Evolutionary conservation across 2,888 invertebrate species (phyloP).

Genomic region (Plagodis dolabraria): DNA sequence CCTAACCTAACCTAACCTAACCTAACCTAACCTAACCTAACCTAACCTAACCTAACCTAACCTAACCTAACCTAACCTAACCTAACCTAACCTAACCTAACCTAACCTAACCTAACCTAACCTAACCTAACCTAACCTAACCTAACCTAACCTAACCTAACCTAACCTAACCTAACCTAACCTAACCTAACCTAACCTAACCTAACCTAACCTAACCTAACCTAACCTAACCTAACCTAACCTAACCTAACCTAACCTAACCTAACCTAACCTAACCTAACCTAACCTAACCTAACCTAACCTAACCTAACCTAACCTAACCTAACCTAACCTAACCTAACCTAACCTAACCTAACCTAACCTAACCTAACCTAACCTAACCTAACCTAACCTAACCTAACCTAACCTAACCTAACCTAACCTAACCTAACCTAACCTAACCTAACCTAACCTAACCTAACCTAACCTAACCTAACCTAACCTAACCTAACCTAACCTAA

Average conservation of each 20-base stretch:
- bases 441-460: too few species aligned
- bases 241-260: neutral
- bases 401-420: too few species aligned
- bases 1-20: neutral
- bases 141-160: too few species aligned
- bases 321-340: neutral
- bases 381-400: conserved; percentile 1
- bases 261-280: neutral
- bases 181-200: neutral
- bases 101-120: too few species aligned
- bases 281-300: neutral
- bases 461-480: too few species aligned
- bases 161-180: conserved; percentile 3
- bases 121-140: too few species aligned
- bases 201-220: neutral
- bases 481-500: neutral
- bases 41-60: conserved; percentile 1
- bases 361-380: neutral
- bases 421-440: too few species aligned
- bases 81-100: too few species aligned
- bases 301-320: conserved; percentile 14
- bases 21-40: neutral
- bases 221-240: neutral
- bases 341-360: conserved; percentile 4
- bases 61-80: too few species aligned